Conservation (phyloP, 1,140 invertebrate genomes). For the Lamellibrachia luymesi region DNA sequence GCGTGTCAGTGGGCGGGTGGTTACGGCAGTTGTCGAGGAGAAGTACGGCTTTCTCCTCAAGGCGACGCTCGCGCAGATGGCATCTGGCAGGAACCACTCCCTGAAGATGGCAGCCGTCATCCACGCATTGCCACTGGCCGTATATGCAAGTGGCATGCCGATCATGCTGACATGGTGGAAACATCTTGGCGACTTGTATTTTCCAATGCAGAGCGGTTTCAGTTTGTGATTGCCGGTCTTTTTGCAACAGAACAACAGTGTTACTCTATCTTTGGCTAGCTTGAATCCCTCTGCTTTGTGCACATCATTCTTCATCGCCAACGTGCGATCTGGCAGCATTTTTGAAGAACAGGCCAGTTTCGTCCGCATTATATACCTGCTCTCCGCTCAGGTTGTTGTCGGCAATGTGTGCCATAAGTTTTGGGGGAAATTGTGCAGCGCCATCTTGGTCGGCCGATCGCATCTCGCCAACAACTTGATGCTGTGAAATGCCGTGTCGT, state of each 20-base stretch:
- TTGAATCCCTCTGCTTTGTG: background rate
- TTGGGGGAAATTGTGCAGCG: background rate
- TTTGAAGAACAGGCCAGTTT: slow-evolving; percentile 29
- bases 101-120: slow-evolving; percentile 27
- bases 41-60: slow-evolving; percentile 16
- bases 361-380: slow-evolving; percentile 31
- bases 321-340: slow-evolving; percentile 26
- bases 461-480: background rate
- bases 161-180: slow-evolving; percentile 28
- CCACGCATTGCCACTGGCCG: slow-evolving; percentile 30
- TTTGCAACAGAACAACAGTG: slow-evolving; percentile 25
- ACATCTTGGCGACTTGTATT: slow-evolving; percentile 25
- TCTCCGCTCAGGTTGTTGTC: slow-evolving; percentile 11
- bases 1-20: background rate
- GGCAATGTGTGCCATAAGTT: background rate
- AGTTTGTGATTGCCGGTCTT: slow-evolving; percentile 27
- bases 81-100: slow-evolving; percentile 17
- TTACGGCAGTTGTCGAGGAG: slow-evolving; percentile 22
- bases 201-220: slow-evolving; percentile 29
- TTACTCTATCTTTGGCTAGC: slow-evolving; percentile 18
- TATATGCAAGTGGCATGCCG: slow-evolving; percentile 25
- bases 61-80: background rate
- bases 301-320: slow-evolving; percentile 22
- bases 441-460: background rate
- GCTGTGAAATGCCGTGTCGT: background rate